A percentile compares a stretch with the other conserved stretches of the same genome.
phyloP scores from a whole-genome alignment of 2,888 invertebrate species.

The Ormyrus labotus region DNA sequence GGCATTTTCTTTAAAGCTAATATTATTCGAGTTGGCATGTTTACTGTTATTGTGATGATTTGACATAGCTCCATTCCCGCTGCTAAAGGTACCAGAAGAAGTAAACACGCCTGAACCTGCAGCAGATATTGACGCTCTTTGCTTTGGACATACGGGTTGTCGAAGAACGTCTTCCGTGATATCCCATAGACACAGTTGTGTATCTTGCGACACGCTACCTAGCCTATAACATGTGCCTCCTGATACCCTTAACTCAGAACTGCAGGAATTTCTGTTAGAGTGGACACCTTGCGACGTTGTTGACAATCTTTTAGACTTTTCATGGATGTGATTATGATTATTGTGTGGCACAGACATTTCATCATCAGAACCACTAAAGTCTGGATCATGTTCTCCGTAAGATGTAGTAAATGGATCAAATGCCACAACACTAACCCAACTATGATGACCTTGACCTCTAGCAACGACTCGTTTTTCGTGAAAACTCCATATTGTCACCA shows the following conservation, averaged over 20 bases:
- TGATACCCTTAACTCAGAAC: slow-evolving; percentile 73
- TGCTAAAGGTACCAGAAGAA: slow-evolving; percentile 70
- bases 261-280: slow-evolving; percentile 75
- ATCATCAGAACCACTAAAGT: slow-evolving; percentile 79
- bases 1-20: slow-evolving; percentile 68
- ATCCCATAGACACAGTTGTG: slow-evolving; percentile 98
- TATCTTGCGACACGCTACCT: slow-evolving; percentile 98
- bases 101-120: slow-evolving; percentile 70
- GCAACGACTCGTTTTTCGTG: slow-evolving; percentile 95
- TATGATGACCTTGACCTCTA: slow-evolving; percentile 97
- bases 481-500: slow-evolving; percentile 98
- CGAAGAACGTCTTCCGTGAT: slow-evolving; percentile 95
- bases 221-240: slow-evolving; percentile 86
- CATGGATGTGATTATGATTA: slow-evolving; percentile 70
- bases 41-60: slow-evolving; percentile 70
- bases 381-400: slow-evolving; percentile 78
- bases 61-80: slow-evolving; percentile 71
- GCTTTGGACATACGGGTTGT: slow-evolving; percentile 80
- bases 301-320: slow-evolving; percentile 69
- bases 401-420: slow-evolving; percentile 92
- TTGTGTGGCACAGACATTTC: slow-evolving; percentile 74
- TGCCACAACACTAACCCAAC: slow-evolving; percentile 98
- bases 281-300: slow-evolving; percentile 67
- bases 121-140: slow-evolving; percentile 72
- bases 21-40: slow-evolving; percentile 70